Conservation (phyloP, 2,888 invertebrate genomes). For the Sericinus montela region DNA sequence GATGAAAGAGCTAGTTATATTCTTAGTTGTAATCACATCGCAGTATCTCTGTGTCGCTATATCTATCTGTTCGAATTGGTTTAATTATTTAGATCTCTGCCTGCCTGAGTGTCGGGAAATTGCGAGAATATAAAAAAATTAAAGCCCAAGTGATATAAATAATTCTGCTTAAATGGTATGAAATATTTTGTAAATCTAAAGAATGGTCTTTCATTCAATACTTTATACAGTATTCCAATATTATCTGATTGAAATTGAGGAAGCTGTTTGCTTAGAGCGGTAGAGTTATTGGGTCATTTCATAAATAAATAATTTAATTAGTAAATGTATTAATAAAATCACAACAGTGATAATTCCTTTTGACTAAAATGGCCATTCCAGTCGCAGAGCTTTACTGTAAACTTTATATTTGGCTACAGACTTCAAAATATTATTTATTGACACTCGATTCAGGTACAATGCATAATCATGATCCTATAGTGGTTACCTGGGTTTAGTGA, state of each 20-base stretch:
- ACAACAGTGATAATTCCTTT: conserved; percentile 3
- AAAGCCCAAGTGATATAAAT: no score
- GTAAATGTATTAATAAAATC: conserved; percentile 14
- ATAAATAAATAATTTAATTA: conserved; percentile 18
- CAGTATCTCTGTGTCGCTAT: no score
- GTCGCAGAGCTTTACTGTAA: conserved; percentile 1
- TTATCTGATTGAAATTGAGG: conserved; percentile 4
- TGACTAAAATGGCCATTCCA: conserved; percentile 8
- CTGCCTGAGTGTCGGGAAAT: no score
- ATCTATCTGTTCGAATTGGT: no score
- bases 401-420: conserved; percentile 14
- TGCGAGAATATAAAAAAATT: no score
- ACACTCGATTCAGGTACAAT: conserved; percentile 12
- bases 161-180: no score
- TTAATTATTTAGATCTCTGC: no score
- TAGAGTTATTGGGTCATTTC: conserved; percentile 12
- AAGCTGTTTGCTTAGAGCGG: conserved; percentile 1
- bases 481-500: background rate
- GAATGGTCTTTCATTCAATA: background rate
- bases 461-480: conserved; percentile 22
- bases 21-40: no score
- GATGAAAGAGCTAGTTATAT: no score
- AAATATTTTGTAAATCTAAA: background rate
- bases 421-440: conserved; percentile 18
- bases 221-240: background rate